These are phyloP conservation scores for Imbricaverruca yamaguchii DNA, from an alignment of 2,888 invertebrate genomes.

Conservation along the genomic window DNA sequence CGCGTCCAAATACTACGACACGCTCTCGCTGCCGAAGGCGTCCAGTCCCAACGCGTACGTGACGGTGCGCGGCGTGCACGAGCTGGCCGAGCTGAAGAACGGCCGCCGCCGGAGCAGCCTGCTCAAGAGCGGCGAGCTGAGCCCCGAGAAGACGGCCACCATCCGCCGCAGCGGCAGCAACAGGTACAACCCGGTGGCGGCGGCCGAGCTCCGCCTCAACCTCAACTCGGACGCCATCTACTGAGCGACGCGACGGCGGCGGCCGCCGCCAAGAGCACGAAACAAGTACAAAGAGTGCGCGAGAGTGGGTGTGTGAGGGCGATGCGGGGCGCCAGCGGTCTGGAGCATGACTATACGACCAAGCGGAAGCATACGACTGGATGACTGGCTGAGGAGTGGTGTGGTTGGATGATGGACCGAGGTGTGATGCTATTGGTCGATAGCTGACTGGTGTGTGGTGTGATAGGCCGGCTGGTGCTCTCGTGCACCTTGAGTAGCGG, in stretches of 20 bases:
- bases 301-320: too few species aligned
- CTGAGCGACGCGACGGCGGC: not conserved
- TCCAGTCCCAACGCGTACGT: constrained; percentile 36
- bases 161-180: constrained; percentile 64
- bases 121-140: constrained; percentile 28
- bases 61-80: constrained; percentile 37
- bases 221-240: constrained; percentile 50
- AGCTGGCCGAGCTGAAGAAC: constrained; percentile 24
- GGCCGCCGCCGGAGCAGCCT: constrained; percentile 24
- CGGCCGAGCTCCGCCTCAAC: constrained; percentile 39
- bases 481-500: too few species aligned
- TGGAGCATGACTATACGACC: not conserved
- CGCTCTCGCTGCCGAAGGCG: constrained; percentile 43
- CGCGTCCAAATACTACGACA: constrained; percentile 70
- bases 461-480: too few species aligned
- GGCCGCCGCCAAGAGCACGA: not conserved
- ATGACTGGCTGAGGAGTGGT: too few species aligned
- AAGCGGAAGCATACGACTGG: too few species aligned
- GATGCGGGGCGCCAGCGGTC: not conserved
- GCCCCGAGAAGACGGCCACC: constrained; percentile 54
- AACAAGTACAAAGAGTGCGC: not conserved
- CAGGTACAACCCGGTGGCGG: constrained; percentile 36
- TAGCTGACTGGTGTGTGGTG: too few species aligned
- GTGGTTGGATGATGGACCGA: too few species aligned
- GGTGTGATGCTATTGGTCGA: too few species aligned